A percentile compares a stretch with the other conserved stretches of the same genome.
Conservation (phyloP, 2,113 vertebrate genomes). For the Oryzias melastigma region DNA sequence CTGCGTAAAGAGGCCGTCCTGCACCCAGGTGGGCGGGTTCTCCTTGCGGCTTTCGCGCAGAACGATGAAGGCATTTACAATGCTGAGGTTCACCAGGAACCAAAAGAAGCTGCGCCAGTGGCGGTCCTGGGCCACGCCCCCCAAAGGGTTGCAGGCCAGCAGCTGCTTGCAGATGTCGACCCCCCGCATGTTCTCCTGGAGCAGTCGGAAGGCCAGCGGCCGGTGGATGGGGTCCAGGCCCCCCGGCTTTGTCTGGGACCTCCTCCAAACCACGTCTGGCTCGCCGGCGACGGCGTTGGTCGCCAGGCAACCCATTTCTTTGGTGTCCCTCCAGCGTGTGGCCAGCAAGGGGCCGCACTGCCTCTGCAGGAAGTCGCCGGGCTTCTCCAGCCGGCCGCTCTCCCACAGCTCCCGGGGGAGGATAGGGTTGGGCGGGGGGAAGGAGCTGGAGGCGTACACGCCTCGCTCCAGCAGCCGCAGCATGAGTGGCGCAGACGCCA, state of each 20-base stretch:
- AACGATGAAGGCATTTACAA: constrained; percentile 80
- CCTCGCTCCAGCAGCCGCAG: constrained; percentile 62
- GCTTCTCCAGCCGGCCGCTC: constrained; percentile 48
- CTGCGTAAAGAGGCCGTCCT: constrained; percentile 74
- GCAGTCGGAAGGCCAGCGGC: constrained; percentile 73
- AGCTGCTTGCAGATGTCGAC: constrained; percentile 82
- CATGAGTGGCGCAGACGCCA: constrained; percentile 69
- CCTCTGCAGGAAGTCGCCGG: constrained; percentile 74
- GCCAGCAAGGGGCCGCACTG: constrained; percentile 66
- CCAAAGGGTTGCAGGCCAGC: constrained; percentile 76
- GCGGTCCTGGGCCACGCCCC: constrained; percentile 66
- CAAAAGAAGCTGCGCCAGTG: constrained; percentile 78
- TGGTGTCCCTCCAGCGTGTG: constrained; percentile 78
- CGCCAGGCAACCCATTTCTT: constrained; percentile 78
- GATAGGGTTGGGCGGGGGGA: constrained; percentile 53
- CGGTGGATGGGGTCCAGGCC: constrained; percentile 68
- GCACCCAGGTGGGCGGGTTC: constrained; percentile 72
- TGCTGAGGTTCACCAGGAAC: constrained; percentile 77
- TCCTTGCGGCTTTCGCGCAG: constrained; percentile 76
- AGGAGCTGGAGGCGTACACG: constrained; percentile 74
- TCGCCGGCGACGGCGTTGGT: constrained; percentile 69
- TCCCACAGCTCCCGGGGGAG: constrained; percentile 69
- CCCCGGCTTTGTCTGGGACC: constrained; percentile 61
- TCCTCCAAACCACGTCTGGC: constrained; percentile 74
- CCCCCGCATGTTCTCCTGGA: constrained; percentile 82